A percentile compares a stretch with the other conserved stretches of the same genome.
Evolutionary conservation across 2,888 invertebrate genomes (phyloP).

Genomic region (Marasmarcha lunaedactyla): DNA sequence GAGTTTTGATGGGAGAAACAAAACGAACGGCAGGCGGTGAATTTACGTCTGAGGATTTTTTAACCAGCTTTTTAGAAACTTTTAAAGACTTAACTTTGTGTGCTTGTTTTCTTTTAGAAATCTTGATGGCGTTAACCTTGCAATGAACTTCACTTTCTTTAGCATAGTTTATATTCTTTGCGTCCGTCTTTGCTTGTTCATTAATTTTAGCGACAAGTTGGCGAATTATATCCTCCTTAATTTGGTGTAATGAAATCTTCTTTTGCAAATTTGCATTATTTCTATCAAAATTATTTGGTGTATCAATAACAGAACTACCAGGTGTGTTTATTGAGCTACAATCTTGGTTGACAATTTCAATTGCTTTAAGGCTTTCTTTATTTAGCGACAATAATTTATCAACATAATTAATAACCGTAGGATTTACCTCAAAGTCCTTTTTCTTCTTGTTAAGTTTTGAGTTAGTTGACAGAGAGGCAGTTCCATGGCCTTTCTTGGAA

Average conservation of each 20-base stretch:
- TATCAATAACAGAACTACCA: constrained; percentile 52
- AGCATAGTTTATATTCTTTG: too few relatives aligned
- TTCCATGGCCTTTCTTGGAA: too few relatives aligned
- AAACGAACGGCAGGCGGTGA: too few relatives aligned
- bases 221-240: constrained; percentile 30
- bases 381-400: constrained; percentile 46
- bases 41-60: too few relatives aligned
- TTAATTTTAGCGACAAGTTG: constrained; percentile 28
- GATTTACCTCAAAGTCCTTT: constrained; percentile 26
- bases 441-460: constrained; percentile 11
- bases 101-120: constrained; percentile 27
- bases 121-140: constrained; percentile 11
- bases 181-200: constrained; percentile 12
- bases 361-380: constrained; percentile 42
- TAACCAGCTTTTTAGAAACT: constrained; percentile 32
- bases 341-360: constrained; percentile 51
- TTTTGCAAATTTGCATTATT: constrained; percentile 22
- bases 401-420: constrained; percentile 48
- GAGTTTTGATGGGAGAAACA: too few relatives aligned
- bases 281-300: constrained; percentile 32
- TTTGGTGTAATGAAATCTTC: constrained; percentile 47
- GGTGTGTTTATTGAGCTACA: constrained; percentile 59
- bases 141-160: neutral
- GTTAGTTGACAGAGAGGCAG: too few relatives aligned
- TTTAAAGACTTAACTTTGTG: constrained; percentile 58